Conservation (phyloP, 1,140 invertebrate genomes). For the Carcinoscorpius rotundicauda region DNA sequence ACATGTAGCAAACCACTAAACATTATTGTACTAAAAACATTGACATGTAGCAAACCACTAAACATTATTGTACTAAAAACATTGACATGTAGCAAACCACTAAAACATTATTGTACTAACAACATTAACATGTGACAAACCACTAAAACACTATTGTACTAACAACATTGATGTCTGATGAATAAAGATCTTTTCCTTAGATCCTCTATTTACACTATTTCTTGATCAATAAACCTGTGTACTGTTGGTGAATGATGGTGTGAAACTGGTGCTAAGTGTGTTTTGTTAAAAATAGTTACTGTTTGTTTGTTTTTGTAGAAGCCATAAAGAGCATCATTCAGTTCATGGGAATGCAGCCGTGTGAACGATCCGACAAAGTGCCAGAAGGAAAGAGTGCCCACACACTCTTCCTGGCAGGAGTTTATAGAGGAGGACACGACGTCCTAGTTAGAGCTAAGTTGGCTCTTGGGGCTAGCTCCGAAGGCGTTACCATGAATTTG, state of each 20-base stretch:
- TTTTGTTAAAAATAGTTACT: no score
- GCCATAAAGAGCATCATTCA: constrained; percentile 75
- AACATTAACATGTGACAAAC: no score
- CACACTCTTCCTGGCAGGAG: constrained; percentile 62
- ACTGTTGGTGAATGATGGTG: no score
- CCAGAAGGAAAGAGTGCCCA: constrained; percentile 71
- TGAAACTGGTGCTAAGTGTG: no score
- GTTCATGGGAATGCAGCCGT: constrained; percentile 77
- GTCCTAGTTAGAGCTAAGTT: constrained; percentile 75
- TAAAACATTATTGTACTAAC: no score
- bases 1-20: no score
- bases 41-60: no score
- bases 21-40: no score
- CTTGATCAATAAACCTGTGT: neutral
- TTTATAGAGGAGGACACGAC: constrained; percentile 78
- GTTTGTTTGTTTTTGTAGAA: constrained; percentile 37
- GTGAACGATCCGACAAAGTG: constrained; percentile 73
- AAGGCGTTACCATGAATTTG: constrained; percentile 58
- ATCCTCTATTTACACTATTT: neutral
- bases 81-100: no score
- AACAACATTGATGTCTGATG: neutral
- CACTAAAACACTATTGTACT: no score
- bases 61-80: no score
- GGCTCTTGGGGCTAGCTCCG: constrained; percentile 46
- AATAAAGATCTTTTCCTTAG: neutral